Conservation (phyloP, 2,888 invertebrate species). For the Campaea margaritaria region DNA sequence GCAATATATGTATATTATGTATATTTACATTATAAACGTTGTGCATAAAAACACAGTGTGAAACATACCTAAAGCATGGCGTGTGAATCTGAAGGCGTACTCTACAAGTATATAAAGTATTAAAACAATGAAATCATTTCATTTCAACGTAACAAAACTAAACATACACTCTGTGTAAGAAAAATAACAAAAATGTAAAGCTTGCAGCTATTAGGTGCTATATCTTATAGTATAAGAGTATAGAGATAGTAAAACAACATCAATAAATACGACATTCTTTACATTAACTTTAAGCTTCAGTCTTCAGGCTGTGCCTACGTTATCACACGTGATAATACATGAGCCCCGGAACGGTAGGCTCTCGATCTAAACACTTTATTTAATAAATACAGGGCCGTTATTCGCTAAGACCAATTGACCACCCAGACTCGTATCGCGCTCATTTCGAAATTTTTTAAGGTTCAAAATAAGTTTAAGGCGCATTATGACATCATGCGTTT, state of each 20-base stretch:
- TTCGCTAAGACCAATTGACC: no score
- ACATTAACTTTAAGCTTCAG: slow-evolving; percentile 59
- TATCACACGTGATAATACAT: slow-evolving; percentile 45
- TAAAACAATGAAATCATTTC: background rate
- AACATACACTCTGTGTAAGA: slow-evolving; percentile 33
- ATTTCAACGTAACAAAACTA: background rate
- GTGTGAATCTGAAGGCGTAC: background rate
- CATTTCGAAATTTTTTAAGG: no score
- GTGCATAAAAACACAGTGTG: slow-evolving; percentile 19
- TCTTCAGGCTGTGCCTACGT: slow-evolving; percentile 62
- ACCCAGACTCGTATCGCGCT: no score
- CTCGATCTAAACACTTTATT: slow-evolving; percentile 9
- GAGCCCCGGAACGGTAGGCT: slow-evolving; percentile 22
- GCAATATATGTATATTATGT: slow-evolving; percentile 1
- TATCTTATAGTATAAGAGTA: slow-evolving; percentile 14
- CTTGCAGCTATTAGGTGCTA: slow-evolving; percentile 19
- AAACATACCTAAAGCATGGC: background rate
- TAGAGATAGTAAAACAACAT: slow-evolving; percentile 29
- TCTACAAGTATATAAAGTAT: background rate
- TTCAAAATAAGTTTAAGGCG: no score
- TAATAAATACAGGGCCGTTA: no score
- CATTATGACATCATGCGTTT: no score
- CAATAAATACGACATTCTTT: slow-evolving; percentile 27
- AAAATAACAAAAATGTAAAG: slow-evolving; percentile 26
- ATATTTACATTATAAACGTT: slow-evolving; percentile 10